phyloP scores from a whole-genome alignment of 2,797 vertebrate species.

The Hoplostethus mediterraneus region DNA sequence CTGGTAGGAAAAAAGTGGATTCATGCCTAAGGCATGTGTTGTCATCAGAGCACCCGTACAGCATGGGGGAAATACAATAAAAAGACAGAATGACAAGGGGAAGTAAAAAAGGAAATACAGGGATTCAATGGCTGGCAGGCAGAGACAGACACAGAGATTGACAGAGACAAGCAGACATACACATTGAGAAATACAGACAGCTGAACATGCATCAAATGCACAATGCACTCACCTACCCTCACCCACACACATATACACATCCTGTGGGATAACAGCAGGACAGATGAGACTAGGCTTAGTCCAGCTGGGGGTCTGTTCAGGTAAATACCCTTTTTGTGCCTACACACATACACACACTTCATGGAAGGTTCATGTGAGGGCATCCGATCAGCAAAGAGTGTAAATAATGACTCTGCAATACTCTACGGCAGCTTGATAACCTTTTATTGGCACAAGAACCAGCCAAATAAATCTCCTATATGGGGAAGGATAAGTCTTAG shows the following conservation, averaged over 20 bases:
- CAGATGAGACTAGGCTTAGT: no score
- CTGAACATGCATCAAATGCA: no score
- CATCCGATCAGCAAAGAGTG: constrained; percentile 20
- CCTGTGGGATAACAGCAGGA: no score
- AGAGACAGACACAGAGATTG: background rate
- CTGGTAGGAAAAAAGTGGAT: constrained; percentile 8
- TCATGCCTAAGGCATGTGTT: constrained; percentile 8
- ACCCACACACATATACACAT: no score
- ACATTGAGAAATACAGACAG: background rate
- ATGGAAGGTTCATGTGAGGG: constrained; percentile 12
- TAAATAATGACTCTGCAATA: constrained; percentile 58
- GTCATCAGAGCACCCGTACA: constrained; percentile 13
- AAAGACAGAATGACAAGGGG: background rate
- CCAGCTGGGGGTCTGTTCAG: background rate
- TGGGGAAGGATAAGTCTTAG: constrained; percentile 28
- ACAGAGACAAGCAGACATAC: constrained; percentile 11
- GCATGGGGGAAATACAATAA: background rate
- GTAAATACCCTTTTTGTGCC: constrained; percentile 16
- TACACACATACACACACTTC: no score
- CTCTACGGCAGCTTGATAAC: constrained; percentile 50
- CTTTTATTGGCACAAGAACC: constrained; percentile 37
- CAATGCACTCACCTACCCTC: no score
- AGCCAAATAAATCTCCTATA: constrained; percentile 54
- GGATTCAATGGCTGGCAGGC: background rate
- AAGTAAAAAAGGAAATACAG: constrained; percentile 1